Conservation (phyloP, 2,888 invertebrate genomes). For the Malacosoma neustria region DNA sequence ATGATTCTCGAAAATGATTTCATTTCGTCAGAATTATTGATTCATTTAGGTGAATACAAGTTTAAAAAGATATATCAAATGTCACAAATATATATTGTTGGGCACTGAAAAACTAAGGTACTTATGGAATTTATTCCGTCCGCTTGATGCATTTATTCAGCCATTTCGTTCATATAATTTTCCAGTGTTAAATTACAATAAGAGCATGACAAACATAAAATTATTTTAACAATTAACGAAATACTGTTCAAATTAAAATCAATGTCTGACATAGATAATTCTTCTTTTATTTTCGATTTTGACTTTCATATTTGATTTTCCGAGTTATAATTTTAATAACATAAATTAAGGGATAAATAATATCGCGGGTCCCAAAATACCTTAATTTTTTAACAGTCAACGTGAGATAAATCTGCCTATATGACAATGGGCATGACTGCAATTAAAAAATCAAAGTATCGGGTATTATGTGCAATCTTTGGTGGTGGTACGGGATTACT, state of each 20-base stretch:
- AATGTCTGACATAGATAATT: no score
- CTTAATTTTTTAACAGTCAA: slow-evolving; percentile 70
- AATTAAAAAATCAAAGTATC: slow-evolving; percentile 78
- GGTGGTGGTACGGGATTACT: slow-evolving; percentile 78
- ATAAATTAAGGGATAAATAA: slow-evolving; percentile 33
- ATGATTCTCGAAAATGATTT: no score
- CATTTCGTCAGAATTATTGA: no score
- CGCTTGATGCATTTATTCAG: slow-evolving; percentile 20
- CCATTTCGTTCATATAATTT: background rate
- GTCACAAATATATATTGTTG: background rate
- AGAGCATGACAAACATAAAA: background rate
- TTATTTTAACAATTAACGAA: background rate
- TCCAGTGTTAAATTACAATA: background rate
- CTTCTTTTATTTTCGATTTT: no score
- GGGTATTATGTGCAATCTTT: slow-evolving; percentile 90
- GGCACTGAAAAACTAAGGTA: slow-evolving; percentile 16
- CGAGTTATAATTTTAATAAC: slow-evolving; percentile 19
- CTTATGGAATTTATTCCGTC: slow-evolving; percentile 67
- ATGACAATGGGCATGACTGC: slow-evolving; percentile 57
- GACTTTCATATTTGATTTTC: slow-evolving; percentile 63
- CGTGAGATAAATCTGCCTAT: slow-evolving; percentile 41
- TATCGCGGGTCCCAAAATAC: slow-evolving; percentile 53
- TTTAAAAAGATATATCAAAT: background rate
- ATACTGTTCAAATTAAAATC: no score
- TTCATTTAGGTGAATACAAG: background rate